Evolutionary conservation across 2,113 vertebrate species (phyloP).

Genomic region (Andinoacara biseriatus): DNA sequence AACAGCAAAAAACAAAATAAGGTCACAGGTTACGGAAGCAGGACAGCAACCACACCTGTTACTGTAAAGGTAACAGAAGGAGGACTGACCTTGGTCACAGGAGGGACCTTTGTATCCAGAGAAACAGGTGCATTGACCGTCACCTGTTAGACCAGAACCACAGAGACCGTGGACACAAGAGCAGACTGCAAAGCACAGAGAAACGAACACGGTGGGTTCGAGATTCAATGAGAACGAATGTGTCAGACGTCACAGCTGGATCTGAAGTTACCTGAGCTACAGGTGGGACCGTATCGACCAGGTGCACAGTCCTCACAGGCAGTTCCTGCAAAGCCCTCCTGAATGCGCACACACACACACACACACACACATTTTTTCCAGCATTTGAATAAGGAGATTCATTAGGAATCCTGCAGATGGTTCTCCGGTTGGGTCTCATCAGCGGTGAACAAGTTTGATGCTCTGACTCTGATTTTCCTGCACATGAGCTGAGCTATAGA

Average conservation of each 20-base stretch:
- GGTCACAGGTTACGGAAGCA: not conserved
- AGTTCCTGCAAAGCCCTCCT: slow-evolving; percentile 87
- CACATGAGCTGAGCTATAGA: not conserved
- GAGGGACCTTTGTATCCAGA: slow-evolving; percentile 86
- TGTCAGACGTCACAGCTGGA: not conserved
- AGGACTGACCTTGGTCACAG: slow-evolving; percentile 86
- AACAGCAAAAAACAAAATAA: not conserved
- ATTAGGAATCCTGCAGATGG: not conserved
- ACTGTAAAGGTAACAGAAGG: not conserved
- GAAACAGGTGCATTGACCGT: slow-evolving; percentile 86
- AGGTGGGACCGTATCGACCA: slow-evolving; percentile 84
- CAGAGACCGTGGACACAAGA: slow-evolving; percentile 89
- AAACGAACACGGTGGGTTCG: not conserved
- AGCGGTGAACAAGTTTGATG: not conserved
- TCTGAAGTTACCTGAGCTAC: slow-evolving; percentile 81
- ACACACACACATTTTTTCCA: not conserved
- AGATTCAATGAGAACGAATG: not conserved
- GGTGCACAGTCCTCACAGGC: slow-evolving; percentile 90
- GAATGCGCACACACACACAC: not conserved
- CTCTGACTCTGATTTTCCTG: not conserved
- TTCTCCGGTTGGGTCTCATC: not conserved
- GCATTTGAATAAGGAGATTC: too few relatives aligned
- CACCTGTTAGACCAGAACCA: slow-evolving; percentile 79
- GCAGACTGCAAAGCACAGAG: slow-evolving; percentile 79
- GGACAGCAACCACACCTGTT: not conserved